Percentiles rank a stretch among this genome's conserved stretches.
phyloP scores from a whole-genome alignment of 2,113 vertebrate species.

The Heterocephalus glaber region DNA sequence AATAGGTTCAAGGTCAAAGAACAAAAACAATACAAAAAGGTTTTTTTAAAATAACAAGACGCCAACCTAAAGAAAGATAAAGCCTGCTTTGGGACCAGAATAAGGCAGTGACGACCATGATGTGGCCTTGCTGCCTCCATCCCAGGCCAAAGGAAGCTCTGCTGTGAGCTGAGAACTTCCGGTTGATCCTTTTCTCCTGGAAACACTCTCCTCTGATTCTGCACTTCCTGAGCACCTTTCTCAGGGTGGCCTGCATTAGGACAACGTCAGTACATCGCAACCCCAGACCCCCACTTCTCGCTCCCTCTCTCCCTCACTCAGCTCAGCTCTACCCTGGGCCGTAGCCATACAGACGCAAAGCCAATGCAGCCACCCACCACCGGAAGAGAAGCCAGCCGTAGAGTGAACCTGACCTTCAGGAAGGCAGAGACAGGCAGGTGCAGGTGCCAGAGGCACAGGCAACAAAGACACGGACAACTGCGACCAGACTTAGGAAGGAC shows the following conservation, averaged over 20 bases:
- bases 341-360: background rate
- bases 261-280: background rate
- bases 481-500: background rate
- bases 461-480: background rate
- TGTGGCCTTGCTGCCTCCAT: background rate
- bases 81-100: background rate
- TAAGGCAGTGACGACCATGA: background rate
- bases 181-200: background rate
- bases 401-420: background rate
- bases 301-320: background rate
- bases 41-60: background rate
- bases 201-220: background rate
- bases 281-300: background rate
- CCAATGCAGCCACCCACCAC: background rate
- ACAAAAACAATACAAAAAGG: background rate
- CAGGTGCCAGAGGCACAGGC: accelerated
- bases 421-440: background rate
- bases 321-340: background rate
- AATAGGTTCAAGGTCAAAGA: background rate
- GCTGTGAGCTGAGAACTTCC: background rate
- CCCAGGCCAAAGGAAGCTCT: background rate
- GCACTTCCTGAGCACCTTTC: background rate
- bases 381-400: background rate
- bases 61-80: background rate
- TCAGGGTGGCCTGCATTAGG: background rate